Evolutionary conservation across 2,797 vertebrate species (phyloP).

Genomic region (Cyclopterus lumpus): DNA sequence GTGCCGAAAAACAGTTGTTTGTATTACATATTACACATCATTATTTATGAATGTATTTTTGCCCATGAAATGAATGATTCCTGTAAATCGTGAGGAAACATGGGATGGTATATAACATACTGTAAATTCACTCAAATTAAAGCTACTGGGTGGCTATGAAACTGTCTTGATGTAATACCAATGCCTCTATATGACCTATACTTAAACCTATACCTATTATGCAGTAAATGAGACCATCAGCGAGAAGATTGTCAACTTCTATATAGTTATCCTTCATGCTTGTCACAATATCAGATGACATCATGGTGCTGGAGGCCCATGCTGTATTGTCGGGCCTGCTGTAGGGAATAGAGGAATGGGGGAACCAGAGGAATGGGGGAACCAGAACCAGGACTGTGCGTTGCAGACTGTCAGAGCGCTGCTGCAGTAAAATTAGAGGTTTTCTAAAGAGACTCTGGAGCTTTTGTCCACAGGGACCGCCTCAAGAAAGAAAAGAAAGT

Average conservation of each 20-base stretch:
- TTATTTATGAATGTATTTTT: neutral
- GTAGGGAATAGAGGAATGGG: neutral
- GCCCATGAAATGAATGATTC: neutral
- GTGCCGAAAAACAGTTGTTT: neutral
- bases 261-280: neutral
- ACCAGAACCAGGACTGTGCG: neutral
- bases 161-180: too few species aligned
- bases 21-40: neutral
- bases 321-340: too few species aligned
- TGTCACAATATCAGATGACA: neutral
- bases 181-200: neutral
- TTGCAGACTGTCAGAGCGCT: neutral
- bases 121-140: neutral
- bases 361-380: neutral
- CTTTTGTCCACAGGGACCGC: neutral
- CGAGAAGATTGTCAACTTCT: neutral
- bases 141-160: too few species aligned
- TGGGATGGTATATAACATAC: neutral
- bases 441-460: neutral
- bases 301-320: too few species aligned
- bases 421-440: neutral
- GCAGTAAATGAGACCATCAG: too few species aligned
- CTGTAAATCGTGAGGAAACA: too few species aligned
- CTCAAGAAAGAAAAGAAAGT: neutral
- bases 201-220: too few species aligned